Evolutionary conservation across 2,113 vertebrate genomes (phyloP), one percentile per base, ranked within the genome.

Genomic region (Clupea harengus): DNA sequence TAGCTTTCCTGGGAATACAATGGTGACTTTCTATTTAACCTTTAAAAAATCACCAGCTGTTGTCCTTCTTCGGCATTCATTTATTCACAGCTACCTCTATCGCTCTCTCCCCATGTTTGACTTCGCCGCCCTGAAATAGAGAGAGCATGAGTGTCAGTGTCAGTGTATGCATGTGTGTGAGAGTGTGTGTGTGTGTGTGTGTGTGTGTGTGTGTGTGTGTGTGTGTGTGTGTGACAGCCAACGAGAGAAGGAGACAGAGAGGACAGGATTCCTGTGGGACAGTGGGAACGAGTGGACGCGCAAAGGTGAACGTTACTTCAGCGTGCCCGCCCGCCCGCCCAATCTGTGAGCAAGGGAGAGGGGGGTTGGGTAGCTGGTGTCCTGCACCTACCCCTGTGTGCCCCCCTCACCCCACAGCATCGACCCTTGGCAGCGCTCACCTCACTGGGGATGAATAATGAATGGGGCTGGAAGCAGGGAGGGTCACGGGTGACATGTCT

Each of bases 401-500:
- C 83, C n/a, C 67, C 85, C 82, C 89, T 28, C 86, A 57, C n/a
- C 83, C 83, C 81, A 52, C 60, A 84, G 84, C 85, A 84, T 85
- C 87, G 86, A 92, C 92, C 92, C 91, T 91, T 87, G 91, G 81
- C 89, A 90, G 88, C 88, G 84, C 90, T 95, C 93, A 93, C 94
- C 93, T 93, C 90, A 45, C 90, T 85, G 88, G 86, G 82, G 89
- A 95, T 95, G 94, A 95, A 95, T 95, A 94, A 95, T 95, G 91
- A 93, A 95, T 94, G 92, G 90, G 93, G 94, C 92, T 89, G 93
- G 93, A 94, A 88, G 86, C 90, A 25, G 57, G 57, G 47, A 15
- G 90, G 94, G 95, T 95, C 94, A 93, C 88, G 92, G 94, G 93
- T 93, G 92, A 90, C 87, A 86, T 94, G 92, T 95, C 94, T 95